These are phyloP conservation scores for Apeira syringaria DNA, from an alignment of 2,888 invertebrate species.

Conservation along the genomic window DNA sequence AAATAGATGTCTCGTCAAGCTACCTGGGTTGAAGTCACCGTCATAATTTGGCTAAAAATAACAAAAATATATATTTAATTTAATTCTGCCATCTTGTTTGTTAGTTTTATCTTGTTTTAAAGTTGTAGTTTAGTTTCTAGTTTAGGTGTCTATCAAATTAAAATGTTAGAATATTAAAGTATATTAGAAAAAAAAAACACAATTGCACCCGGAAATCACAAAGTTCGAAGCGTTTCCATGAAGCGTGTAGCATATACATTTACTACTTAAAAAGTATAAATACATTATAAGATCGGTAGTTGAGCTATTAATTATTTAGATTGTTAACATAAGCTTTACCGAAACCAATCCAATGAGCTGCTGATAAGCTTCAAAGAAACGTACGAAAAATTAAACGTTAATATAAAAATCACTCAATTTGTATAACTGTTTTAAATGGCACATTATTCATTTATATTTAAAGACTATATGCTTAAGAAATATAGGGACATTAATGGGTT, in stretches of 20 bases:
- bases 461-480: conserved; percentile 18
- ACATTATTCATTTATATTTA: conserved; percentile 16
- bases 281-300: background rate
- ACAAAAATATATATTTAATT: conserved; percentile 27
- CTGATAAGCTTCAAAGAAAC: conserved; percentile 14
- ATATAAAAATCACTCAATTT: conserved; percentile 22
- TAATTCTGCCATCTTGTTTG: conserved; percentile 28
- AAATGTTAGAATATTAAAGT: conserved; percentile 42
- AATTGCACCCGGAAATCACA: conserved; percentile 54
- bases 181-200: conserved; percentile 35
- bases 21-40: conserved; percentile 45
- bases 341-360: conserved; percentile 2
- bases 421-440: conserved; percentile 28
- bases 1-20: conserved; percentile 33
- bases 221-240: conserved; percentile 24
- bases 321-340: background rate
- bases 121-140: conserved; percentile 27
- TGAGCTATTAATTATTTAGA: no score
- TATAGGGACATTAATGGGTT: background rate
- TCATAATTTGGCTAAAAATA: conserved; percentile 49
- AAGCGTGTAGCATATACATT: conserved; percentile 8
- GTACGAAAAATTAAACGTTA: conserved; percentile 17
- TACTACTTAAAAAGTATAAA: background rate
- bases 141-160: no score
- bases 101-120: no score